Evolutionary conservation across 2,888 invertebrate species (phyloP).

Genomic region (Drosophila robusta): DNA sequence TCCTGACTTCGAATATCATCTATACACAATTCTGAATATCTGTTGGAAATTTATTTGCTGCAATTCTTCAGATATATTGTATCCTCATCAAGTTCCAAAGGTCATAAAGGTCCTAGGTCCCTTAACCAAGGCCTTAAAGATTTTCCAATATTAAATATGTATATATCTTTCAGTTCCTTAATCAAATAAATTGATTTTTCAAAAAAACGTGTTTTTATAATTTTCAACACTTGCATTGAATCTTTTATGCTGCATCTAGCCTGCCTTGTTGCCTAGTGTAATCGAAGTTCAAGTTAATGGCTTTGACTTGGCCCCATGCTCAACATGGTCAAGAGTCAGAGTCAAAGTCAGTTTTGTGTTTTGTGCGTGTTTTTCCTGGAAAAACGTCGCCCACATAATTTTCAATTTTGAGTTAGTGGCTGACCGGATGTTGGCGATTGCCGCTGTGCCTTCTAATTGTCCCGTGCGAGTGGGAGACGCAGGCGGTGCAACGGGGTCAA

Average conservation of each 20-base stretch:
- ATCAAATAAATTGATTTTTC: too few relatives aligned
- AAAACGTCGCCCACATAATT: conserved; percentile 79
- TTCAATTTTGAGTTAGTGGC: conserved; percentile 74
- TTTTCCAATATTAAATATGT: too few relatives aligned
- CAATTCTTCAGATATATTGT: too few relatives aligned
- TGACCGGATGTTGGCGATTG: conserved; percentile 76
- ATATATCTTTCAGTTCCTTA: too few relatives aligned
- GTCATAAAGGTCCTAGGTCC: too few relatives aligned
- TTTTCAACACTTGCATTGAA: not conserved
- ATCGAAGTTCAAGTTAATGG: conserved; percentile 69
- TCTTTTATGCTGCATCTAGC: not conserved
- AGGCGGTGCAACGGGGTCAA: conserved; percentile 47
- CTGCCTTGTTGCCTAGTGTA: conserved; percentile 47
- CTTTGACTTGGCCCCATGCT: conserved; percentile 57
- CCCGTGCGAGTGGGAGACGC: conserved; percentile 4
- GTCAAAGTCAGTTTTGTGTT: conserved; percentile 29
- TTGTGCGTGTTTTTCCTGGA: conserved; percentile 73
- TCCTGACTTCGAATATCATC: too few relatives aligned
- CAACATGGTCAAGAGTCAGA: conserved; percentile 66
- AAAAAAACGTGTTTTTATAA: not conserved
- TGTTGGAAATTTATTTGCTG: too few relatives aligned
- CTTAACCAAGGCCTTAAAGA: too few relatives aligned
- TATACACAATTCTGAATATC: too few relatives aligned
- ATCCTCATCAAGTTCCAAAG: too few relatives aligned
- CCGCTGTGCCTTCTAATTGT: conserved; percentile 54